These are phyloP conservation scores for Gasteruption jaculator DNA, from an alignment of 2,888 invertebrate genomes.

Conservation along the genomic window DNA sequence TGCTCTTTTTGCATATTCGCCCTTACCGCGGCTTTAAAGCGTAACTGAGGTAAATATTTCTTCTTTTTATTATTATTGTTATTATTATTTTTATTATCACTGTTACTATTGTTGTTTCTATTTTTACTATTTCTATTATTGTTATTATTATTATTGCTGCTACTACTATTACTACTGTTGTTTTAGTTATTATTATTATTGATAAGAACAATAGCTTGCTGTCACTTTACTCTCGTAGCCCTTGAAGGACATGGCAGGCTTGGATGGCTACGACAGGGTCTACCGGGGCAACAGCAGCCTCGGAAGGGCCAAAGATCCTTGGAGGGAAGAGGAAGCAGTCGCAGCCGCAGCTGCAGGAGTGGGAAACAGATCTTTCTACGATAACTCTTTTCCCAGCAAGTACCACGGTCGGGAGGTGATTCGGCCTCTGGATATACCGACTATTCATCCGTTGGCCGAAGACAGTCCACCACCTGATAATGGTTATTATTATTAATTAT, in stretches of 20 bases:
- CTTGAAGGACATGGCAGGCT: conserved; percentile 29
- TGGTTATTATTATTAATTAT: conserved; percentile 29
- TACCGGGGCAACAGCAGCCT: too few relatives aligned
- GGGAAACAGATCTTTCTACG: too few relatives aligned
- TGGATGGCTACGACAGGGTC: conserved; percentile 37
- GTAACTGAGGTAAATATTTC: too few relatives aligned
- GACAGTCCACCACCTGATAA: conserved; percentile 39
- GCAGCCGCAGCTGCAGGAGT: conserved; percentile 21
- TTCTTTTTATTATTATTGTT: too few relatives aligned
- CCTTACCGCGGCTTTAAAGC: too few relatives aligned
- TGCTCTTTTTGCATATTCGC: too few relatives aligned
- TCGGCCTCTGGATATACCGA: conserved; percentile 39
- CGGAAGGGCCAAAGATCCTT: conserved; percentile 29
- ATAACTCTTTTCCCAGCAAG: conserved; percentile 22
- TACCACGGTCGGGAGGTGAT: conserved; percentile 44
- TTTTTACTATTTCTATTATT: too few relatives aligned
- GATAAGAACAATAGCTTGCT: neutral
- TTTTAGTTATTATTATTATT: neutral
- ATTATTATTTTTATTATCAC: too few relatives aligned
- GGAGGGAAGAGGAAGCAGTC: too few relatives aligned
- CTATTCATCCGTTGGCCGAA: conserved; percentile 36
- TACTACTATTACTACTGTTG: too few relatives aligned
- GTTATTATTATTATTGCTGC: too few relatives aligned
- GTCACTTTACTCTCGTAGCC: neutral
- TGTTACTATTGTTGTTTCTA: too few relatives aligned